These are phyloP conservation scores for Hyposoter dolosus DNA, from an alignment of 2,888 invertebrate species.

Conservation along the genomic window DNA sequence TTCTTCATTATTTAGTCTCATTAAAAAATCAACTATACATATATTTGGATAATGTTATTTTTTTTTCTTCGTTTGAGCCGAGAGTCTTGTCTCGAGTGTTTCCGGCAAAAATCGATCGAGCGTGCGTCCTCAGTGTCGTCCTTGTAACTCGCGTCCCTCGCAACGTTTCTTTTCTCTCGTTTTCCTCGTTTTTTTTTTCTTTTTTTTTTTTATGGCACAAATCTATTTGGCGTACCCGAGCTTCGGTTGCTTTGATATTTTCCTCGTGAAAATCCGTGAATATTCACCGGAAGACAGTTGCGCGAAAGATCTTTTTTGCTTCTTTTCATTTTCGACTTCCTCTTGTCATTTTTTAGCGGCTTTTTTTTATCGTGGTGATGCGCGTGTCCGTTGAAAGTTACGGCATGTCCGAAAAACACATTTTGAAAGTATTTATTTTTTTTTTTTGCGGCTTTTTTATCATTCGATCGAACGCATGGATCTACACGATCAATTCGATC, in stretches of 20 bases:
- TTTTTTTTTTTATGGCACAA: conserved; percentile 79
- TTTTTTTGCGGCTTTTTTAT: background rate
- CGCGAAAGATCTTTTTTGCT: background rate
- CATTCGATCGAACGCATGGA: conserved; percentile 17
- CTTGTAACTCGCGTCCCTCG: conserved; percentile 30
- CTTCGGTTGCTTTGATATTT: conserved; percentile 37
- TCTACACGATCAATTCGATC: conserved; percentile 27
- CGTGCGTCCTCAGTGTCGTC: background rate
- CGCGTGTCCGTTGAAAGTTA: background rate
- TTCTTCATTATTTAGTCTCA: conserved; percentile 43
- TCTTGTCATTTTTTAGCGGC: background rate
- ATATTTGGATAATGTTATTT: conserved; percentile 64
- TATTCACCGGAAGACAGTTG: conserved; percentile 59
- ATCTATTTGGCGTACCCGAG: conserved; percentile 75
- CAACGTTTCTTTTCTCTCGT: conserved; percentile 48
- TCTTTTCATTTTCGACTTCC: background rate
- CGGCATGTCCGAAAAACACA: background rate
- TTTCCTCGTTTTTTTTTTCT: conserved; percentile 57
- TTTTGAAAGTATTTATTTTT: no score
- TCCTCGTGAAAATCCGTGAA: conserved; percentile 38
- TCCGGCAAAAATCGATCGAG: conserved; percentile 8
- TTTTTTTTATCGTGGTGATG: background rate
- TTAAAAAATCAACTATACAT: conserved; percentile 61
- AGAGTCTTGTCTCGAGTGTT: conserved; percentile 56
- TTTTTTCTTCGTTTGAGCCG: conserved; percentile 68